Base-by-base conservation (phyloP, 2,888 invertebrate genomes). In the Hipparchia sbordonii region DNA sequence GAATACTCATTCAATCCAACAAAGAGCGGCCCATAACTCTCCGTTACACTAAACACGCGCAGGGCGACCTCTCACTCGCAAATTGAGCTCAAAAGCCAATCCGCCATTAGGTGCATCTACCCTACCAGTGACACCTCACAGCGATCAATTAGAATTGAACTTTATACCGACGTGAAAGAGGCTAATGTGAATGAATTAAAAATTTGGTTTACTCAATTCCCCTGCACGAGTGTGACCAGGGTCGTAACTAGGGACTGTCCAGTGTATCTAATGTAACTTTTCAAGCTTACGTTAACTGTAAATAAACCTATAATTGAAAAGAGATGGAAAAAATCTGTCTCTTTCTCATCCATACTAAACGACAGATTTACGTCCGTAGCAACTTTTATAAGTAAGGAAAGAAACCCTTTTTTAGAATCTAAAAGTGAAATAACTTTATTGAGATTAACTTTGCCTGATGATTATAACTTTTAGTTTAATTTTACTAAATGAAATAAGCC, bases 71-170 rank as follows among this genome's bases (percentile, higher is more conserved):
- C 87, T 86, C 88, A 89, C 87, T 91, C 89, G 89, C 91, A 90
- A 92, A 92, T 92, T 91, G 92, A 85, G 87, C 91, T 92, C 91
- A 92, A 91, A 92, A 88, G 88, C 84, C 89, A 86, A 87, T 85
- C 85, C 80, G 80, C 84, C 81, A 82, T 79, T 78, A 84, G 84
- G 84, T 82, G 82, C 83, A 81, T 83, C 83, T 84, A 81, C 10
- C 51, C 39, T 23, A 67, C 65, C 51, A 71, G 62, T 39, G 10
- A 61, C 74, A 81, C 70, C 77, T 67, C 67, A 65, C n/a, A 52
- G 62, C 4, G 57, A 46, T 45, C 71, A 76, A 56, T 65, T 69
- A 63, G 86, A 77, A 81, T 75, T 83, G 57, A 78, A 83, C 89
- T 81, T 71, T 88, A 85, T 72, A 0, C 0, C 63, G 0, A 74